phyloP scores from a whole-genome alignment of 2,888 invertebrate species.

The Agrochola circellaris region DNA sequence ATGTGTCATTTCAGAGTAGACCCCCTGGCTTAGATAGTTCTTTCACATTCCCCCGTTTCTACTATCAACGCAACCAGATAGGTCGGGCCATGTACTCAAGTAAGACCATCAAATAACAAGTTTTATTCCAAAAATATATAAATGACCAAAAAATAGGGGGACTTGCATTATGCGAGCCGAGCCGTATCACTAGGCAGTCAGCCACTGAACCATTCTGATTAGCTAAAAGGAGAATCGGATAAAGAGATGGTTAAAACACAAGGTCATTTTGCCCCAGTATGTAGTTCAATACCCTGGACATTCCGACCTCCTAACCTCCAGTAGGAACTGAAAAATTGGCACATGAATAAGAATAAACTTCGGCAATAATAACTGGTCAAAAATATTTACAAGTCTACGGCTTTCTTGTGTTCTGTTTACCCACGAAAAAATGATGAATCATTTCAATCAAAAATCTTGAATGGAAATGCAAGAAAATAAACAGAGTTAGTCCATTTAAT shows the following conservation, averaged over 20 bases:
- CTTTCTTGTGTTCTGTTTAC: constrained; percentile 27
- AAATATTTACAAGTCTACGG: constrained; percentile 45
- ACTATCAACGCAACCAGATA: neutral
- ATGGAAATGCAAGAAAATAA: constrained; percentile 39
- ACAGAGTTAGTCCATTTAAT: constrained; percentile 8
- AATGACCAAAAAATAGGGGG: neutral
- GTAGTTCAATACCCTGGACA: constrained; percentile 37
- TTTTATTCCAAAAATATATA: neutral
- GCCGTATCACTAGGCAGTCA: neutral
- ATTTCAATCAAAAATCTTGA: constrained; percentile 37
- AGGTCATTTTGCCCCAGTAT: constrained; percentile 21
- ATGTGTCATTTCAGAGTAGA: no score
- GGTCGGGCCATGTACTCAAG: neutral
- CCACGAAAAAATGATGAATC: constrained; percentile 27
- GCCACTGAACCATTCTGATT: neutral
- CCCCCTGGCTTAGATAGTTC: no score
- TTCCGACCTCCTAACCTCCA: constrained; percentile 33
- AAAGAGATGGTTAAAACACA: neutral
- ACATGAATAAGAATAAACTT: constrained; percentile 14
- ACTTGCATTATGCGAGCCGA: neutral
- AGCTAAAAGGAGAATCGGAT: neutral
- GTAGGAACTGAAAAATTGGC: constrained; percentile 32
- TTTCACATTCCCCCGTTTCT: neutral
- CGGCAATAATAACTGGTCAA: constrained; percentile 15
- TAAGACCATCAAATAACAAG: neutral